Conservation (phyloP, 2,888 invertebrate genomes). For the Acanthosepion pharaonis region DNA sequence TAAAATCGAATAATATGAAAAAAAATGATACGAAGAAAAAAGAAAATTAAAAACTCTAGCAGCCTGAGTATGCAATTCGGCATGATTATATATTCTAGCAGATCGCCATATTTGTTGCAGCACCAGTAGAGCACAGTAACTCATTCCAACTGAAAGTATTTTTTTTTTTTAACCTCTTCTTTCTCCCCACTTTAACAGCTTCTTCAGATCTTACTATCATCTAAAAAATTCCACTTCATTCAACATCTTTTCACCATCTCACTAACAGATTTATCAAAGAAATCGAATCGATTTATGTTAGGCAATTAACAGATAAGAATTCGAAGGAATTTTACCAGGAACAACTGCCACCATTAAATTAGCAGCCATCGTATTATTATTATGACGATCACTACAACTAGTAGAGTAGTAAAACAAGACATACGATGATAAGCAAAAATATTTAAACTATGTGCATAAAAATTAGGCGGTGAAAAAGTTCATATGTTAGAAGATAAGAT, state of each 20-base stretch:
- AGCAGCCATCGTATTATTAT: background rate
- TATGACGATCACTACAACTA: background rate
- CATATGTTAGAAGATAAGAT: background rate
- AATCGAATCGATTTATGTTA: too few relatives aligned
- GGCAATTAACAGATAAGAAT: background rate
- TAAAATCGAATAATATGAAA: background rate
- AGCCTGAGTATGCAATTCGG: background rate
- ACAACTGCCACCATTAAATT: conserved; percentile 33
- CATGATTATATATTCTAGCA: conserved; percentile 14
- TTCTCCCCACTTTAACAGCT: background rate
- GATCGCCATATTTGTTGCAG: conserved; percentile 43
- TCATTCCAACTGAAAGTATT: background rate
- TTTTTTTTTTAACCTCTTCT: background rate
- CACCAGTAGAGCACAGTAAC: background rate
- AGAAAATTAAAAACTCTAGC: background rate
- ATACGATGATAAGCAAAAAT: background rate
- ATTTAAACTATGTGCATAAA: background rate
- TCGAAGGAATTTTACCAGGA: background rate
- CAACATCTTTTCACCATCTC: background rate
- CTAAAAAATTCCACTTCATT: background rate
- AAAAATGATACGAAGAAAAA: background rate
- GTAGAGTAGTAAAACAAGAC: background rate
- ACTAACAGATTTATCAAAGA: background rate
- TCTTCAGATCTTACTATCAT: background rate
- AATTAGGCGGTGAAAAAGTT: background rate